Conservation (phyloP, 2,888 invertebrate species). For the Druceiella hillmani region DNA sequence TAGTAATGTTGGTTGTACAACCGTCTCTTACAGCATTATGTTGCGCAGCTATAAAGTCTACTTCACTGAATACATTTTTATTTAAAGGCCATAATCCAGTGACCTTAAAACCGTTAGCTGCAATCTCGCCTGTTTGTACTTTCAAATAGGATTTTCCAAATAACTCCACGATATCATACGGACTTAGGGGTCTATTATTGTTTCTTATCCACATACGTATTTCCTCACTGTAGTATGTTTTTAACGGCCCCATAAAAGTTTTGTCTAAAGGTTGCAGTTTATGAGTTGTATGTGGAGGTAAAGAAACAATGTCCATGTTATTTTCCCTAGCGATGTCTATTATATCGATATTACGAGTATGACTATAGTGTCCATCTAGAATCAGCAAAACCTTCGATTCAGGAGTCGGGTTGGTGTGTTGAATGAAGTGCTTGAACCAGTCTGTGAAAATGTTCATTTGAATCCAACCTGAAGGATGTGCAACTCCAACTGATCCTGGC, state of each 20-base stretch:
- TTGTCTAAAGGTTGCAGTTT: slow-evolving; percentile 31
- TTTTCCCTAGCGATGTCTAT: slow-evolving; percentile 29
- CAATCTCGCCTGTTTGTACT: slow-evolving; percentile 20
- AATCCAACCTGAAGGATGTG: slow-evolving; percentile 27
- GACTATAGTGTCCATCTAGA: slow-evolving; percentile 27
- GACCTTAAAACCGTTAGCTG: slow-evolving; percentile 22
- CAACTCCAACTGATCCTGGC: slow-evolving; percentile 23
- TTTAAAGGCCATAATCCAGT: slow-evolving; percentile 26
- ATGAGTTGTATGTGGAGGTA: slow-evolving; percentile 30
- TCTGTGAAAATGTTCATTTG: slow-evolving; percentile 26
- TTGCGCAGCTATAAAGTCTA: slow-evolving; percentile 21
- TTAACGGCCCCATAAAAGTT: slow-evolving; percentile 30
- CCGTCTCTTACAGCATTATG: slow-evolving; percentile 22
- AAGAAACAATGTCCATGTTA: slow-evolving; percentile 27
- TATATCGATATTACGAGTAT: slow-evolving; percentile 28
- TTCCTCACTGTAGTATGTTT: slow-evolving; percentile 29
- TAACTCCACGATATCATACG: slow-evolving; percentile 25
- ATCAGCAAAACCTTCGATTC: slow-evolving; percentile 18
- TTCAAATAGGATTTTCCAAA: slow-evolving; percentile 26
- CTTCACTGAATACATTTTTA: slow-evolving; percentile 20
- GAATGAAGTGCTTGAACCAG: slow-evolving; percentile 23
- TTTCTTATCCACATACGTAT: slow-evolving; percentile 25
- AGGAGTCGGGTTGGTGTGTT: slow-evolving; percentile 17
- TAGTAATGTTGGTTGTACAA: slow-evolving; percentile 18
- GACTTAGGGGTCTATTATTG: slow-evolving; percentile 23